Base-by-base conservation (phyloP, 2,113 vertebrate genomes). In the Hydrolagus affinis region DNA sequence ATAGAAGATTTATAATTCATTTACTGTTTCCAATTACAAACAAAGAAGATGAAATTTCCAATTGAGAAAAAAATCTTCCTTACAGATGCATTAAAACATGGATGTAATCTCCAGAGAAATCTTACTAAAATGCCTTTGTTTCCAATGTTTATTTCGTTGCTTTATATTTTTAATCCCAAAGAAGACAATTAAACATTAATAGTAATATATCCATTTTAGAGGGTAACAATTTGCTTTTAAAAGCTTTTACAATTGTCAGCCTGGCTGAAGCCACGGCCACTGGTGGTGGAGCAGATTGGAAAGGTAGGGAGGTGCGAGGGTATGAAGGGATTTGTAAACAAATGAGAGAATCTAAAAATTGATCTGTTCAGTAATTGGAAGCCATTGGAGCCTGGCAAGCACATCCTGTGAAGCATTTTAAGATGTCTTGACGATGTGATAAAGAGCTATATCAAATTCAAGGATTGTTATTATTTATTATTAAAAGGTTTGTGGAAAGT, bases 21-120 rank as follows among this genome's bases (percentile, higher is more conserved):
- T 44, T 83, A 30, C 60, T 30, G 64, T 80, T 80, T 80, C 77
- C 60, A 80, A 80, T 80, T 80, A 62, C 59, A 57, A 64, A 64
- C 23, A 62, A 80, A 80, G 62, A 12, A 64, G 59, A 77, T 77
- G 56, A 57, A 44, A 80, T 83, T 66, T 83, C 78, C 78, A 83
- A 68, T 83, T 83, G 28, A 28, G 44, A 44, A 68, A 64, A 15
- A 83, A 66, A 83, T 14, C 62, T 83, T 75, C 32, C 14, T 75
- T 57, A 66, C 17, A 19, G 25, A 11, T 30, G 17, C 19, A 62
- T 11, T 64, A 64, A 80, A 80, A 62, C 25, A 14, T 11, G 14
- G 28, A 83, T 19, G 25, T 66, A 83, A 83, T 83, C 25, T 60
- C 78, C 14, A 66, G 78, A 66, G 62, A 66, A 68, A 83, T 60